phyloP scores from a whole-genome alignment of 2,888 invertebrate genomes.

The Spicauda simplicius region DNA sequence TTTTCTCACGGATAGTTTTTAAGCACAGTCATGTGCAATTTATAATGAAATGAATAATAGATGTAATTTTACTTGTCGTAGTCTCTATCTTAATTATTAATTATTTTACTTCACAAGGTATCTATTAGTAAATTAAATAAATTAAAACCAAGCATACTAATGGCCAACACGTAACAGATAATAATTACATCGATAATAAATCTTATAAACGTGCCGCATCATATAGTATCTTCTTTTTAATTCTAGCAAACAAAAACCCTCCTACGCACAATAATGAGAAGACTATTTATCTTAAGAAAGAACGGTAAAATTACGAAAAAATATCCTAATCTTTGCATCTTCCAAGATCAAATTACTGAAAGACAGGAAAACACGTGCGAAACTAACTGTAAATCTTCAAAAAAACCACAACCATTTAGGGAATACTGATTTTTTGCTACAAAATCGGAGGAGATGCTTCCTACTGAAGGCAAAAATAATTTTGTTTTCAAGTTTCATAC shows the following conservation, averaged over 20 bases:
- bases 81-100: neutral
- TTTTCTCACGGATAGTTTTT: constrained; percentile 67
- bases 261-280: too few relatives aligned
- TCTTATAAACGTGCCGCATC: too few relatives aligned
- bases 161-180: too few relatives aligned
- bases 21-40: constrained; percentile 45
- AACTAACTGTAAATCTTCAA: constrained; percentile 23
- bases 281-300: too few relatives aligned
- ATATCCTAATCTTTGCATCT: too few relatives aligned
- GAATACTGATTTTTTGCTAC: constrained; percentile 11
- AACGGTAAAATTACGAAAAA: too few relatives aligned
- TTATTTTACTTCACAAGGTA: neutral
- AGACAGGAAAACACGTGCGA: constrained; percentile 2
- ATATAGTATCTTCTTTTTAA: too few relatives aligned
- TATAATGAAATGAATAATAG: constrained; percentile 20
- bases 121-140: too few relatives aligned
- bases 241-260: too few relatives aligned
- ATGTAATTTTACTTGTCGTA: neutral
- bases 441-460: constrained; percentile 58
- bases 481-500: constrained; percentile 39
- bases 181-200: too few relatives aligned
- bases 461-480: constrained; percentile 55
- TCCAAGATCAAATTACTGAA: too few relatives aligned
- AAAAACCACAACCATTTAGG: constrained; percentile 12
- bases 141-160: too few relatives aligned